Evolutionary conservation across 1,140 invertebrate genomes (phyloP), one percentile per base, ranked within the genome.

Genomic region (Plutomurus gul): DNA sequence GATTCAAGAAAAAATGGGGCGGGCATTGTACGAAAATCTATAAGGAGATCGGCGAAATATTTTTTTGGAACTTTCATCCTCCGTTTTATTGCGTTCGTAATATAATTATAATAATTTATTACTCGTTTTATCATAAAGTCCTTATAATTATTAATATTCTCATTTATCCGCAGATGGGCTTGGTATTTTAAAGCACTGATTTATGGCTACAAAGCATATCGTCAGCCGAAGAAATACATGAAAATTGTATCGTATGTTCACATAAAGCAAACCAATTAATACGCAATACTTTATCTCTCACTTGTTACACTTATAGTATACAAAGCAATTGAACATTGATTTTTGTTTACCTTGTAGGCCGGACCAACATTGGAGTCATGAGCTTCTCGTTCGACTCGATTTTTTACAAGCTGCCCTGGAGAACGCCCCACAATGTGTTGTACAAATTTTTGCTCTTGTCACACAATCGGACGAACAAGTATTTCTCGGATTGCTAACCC

Each of bases 381-480:
- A 81, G 25, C 49, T 83, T 18, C 70, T 83, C 5, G 56, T 81
- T 39, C 46, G 79, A 40, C 46, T 83, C 27, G 79, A 81, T 46
- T 81, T 81, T 51, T 71, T 83, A 16, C 79, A 81, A 56, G 82
- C 82, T 27, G 79, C 79, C 16, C 47, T 83, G 18, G 82, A 83
- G 77, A 83, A 83, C 49, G 82, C 82, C 36, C 82, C 82, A 16
- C 82, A 83, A 73, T 81, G 80, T 65, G 77, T 81, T 18, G 30
- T 81, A 22, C 80, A 81, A 49, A 18, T 81, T 30, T 83, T 76
- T 27, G 73, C 72, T 46, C 40, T 83, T 33, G 40, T 81, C 20
- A 79, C 75, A 39, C 73, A 79, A 27, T 6, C 77, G 25, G 40
- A 51, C 11, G 82, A 83, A 36, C 33, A 81, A 46, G 16, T 22